Base-by-base conservation (phyloP, 2,797 vertebrate genomes). In the Schizothorax lantsangensis region DNA sequence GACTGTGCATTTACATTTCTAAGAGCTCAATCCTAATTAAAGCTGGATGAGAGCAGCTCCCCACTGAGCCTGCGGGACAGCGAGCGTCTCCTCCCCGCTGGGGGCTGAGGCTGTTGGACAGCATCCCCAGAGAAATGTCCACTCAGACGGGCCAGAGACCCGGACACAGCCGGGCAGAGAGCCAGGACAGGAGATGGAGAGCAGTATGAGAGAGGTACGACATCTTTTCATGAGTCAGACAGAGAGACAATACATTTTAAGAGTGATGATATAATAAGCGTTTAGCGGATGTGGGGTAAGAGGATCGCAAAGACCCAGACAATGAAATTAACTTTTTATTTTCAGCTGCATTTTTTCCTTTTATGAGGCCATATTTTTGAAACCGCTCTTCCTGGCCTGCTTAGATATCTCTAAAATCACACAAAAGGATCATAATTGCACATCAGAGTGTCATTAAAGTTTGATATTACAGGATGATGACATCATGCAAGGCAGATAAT, bases 11-110 rank as follows among this genome's bases (percentile, higher is more conserved):
- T 45, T 45, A 64, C 54, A 36, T 81, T 77, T 86, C 40, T 81
- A 49, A 84, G 73, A 45, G 74, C 69, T 59, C 69, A 81, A 45
- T 78, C 43, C 23, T 80, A 81, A 79, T 81, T 82, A 81, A 69
- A 11, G 45, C 33, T 45, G 73, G 83, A 54, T 19, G 45, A 78
- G 33, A 38, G 45, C n/a, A 52, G 59, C 69, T 33, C 38, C 80
- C 71, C 12, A 12, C 30, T 40, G 73, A 64, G 74, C 73, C 62
- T 54, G 45, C 47, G 23, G 75, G 80, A 83, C 47, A 83, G 75
- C 79, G 73, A 83, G 5, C 9, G 17, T 74, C 84, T 71, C 52
- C 62, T 74, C 49, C 49, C n/a, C 2, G 64, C 21, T 1, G 12
- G 36, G 64, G 26, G 5, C 26, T 10, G 21, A 36, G 30, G n/a